Base-by-base conservation (phyloP, 92 coral and sea anemone species). In the Epizoanthus scotinus region DNA sequence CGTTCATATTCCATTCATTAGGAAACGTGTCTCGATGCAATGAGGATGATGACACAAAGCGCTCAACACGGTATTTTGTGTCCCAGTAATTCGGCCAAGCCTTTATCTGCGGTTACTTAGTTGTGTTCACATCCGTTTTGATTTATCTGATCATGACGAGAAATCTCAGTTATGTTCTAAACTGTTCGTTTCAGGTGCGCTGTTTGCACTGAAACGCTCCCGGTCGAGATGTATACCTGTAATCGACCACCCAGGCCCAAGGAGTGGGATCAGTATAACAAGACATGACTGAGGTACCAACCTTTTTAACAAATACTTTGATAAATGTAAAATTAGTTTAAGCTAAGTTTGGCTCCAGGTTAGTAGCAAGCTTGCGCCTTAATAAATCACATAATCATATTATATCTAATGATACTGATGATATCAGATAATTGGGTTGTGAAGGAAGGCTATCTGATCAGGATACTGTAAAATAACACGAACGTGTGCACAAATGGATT, bases 171-270 rank as follows among this genome's bases (percentile, higher is more conserved):
- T 29, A 14, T 29, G 27, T 17, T 27, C 19, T 26, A 64, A 64
- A 64, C 20, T 44, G 36, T 27, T 27, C 4, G 69, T 29, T 29
- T 64, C 21, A 27, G 36, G 69, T 38, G 3, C 69, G 12, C 69
- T 29, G 70, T 17, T 19, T 29, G 67, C 25, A 22, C 18, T 62
- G 38, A 64, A 15, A 19, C 17, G 40, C 36, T 27, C 44, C 40
- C 40, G 40, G 40, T 29, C 36, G 70, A 0, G 6, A 29, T 64
- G 70, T 64, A 38, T 29, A 31, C n/a, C n/a, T n/a, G n/a, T n/a
- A 5, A 9, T 2, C 70, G 70, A 28, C 70, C 70, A 64, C 70
- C 70, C 70, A 64, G 27, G 68, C 70, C 70, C 70, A 64, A 63
- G 68, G 6, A 24, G n/a, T 12, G 17, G 17, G 14, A 9, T 9